These are phyloP conservation scores for Micronycteris hirsuta DNA, from an alignment of 2,113 vertebrate species.

Conservation along the genomic window DNA sequence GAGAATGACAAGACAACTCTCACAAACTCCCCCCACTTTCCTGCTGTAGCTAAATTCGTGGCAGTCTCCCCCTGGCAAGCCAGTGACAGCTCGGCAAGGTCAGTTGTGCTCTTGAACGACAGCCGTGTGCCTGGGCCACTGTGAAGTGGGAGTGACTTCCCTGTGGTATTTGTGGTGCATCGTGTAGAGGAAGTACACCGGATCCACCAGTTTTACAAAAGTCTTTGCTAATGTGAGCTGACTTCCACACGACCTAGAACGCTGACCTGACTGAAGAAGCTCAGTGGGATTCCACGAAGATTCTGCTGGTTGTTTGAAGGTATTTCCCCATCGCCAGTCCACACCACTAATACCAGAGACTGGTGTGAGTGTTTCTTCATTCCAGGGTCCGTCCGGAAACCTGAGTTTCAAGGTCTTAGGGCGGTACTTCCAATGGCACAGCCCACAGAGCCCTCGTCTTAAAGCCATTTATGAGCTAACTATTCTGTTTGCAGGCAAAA, in stretches of 20 bases:
- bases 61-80: background rate
- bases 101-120: background rate
- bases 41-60: background rate
- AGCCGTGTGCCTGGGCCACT: background rate
- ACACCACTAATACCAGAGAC: background rate
- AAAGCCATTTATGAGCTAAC: background rate
- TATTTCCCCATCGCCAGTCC: background rate
- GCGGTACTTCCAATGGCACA: background rate
- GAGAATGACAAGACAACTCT: background rate
- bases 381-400: background rate
- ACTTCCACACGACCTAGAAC: background rate
- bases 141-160: background rate
- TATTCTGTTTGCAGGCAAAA: background rate
- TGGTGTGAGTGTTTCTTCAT: background rate
- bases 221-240: background rate
- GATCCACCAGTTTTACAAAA: background rate
- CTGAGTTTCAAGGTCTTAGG: background rate
- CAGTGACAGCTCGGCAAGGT: background rate
- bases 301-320: background rate
- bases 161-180: background rate
- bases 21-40: background rate
- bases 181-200: background rate
- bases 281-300: background rate
- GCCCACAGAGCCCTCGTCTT: background rate
- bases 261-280: background rate